A percentile compares a stretch with the other conserved stretches of the same genome.
Evolutionary conservation across 2,113 vertebrate species (phyloP).

Genomic region (Asarcornis scutulata): DNA sequence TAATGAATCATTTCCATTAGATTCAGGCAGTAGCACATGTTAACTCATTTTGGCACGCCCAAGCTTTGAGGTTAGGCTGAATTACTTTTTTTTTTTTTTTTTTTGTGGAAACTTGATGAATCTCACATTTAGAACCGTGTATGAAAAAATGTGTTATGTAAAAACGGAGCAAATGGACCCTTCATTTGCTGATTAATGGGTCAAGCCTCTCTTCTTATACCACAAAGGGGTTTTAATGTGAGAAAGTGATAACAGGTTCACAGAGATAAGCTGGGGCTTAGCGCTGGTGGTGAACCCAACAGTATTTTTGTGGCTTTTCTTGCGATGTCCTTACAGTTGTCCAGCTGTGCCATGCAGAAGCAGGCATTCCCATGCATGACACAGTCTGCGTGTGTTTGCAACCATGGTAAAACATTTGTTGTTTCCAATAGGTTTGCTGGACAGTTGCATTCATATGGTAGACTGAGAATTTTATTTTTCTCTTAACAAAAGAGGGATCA

Average conservation of each 20-base stretch:
- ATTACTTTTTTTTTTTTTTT: background rate
- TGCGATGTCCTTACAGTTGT: background rate
- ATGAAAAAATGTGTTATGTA: constrained; percentile 31
- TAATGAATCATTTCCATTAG: constrained; percentile 81
- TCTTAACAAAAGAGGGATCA: background rate
- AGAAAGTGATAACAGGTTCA: constrained; percentile 58
- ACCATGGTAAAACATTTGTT: background rate
- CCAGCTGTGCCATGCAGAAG: background rate
- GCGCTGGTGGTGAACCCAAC: background rate
- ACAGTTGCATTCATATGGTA: background rate
- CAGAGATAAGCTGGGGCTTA: constrained; percentile 30
- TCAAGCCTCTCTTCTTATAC: constrained; percentile 25
- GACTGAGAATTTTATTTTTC: background rate
- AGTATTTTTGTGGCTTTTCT: background rate
- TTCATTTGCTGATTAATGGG: constrained; percentile 67
- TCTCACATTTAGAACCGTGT: constrained; percentile 38
- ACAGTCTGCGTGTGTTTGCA: background rate
- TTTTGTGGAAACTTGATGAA: constrained; percentile 51
- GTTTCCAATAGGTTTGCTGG: background rate
- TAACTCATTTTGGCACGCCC: constrained; percentile 64
- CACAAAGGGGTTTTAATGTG: constrained; percentile 31
- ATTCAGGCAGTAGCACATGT: constrained; percentile 76
- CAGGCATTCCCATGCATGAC: background rate
- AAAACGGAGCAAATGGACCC: constrained; percentile 57
- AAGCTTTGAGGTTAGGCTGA: constrained; percentile 55